These are phyloP conservation scores for Sceloporus tristichus DNA, from an alignment of 2,113 vertebrate genomes.

Conservation along the genomic window DNA sequence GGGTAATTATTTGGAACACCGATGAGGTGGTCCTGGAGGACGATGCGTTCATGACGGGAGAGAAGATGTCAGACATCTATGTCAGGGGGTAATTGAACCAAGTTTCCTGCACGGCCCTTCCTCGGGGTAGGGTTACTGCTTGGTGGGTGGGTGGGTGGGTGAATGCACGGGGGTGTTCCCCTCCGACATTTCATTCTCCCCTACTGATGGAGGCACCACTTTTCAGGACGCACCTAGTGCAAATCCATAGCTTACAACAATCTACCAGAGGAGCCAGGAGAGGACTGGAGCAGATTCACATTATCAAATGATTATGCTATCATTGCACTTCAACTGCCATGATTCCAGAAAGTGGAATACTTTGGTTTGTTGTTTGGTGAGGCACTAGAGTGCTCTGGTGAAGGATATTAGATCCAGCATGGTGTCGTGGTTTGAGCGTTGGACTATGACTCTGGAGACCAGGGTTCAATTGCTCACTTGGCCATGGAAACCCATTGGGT, in stretches of 20 bases:
- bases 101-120: slow-evolving; percentile 64
- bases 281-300: too few relatives aligned
- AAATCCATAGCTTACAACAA: slow-evolving; percentile 1
- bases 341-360: not conserved
- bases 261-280: not conserved
- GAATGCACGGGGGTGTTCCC: not conserved
- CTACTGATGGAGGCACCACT: not conserved
- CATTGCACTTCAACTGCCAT: not conserved
- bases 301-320: too few relatives aligned
- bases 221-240: not conserved
- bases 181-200: not conserved
- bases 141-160: not conserved
- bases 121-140: not conserved
- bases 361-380: not conserved
- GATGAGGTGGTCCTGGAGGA: slow-evolving; percentile 84
- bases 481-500: too few relatives aligned
- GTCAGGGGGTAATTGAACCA: slow-evolving; percentile 82
- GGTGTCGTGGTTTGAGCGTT: too few relatives aligned
- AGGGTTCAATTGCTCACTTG: too few relatives aligned
- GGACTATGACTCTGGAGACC: too few relatives aligned
- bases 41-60: slow-evolving; percentile 84
- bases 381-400: too few relatives aligned
- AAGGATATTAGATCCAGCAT: not conserved
- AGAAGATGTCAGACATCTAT: slow-evolving; percentile 88
- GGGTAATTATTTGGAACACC: slow-evolving; percentile 82